A percentile compares a stretch with the other conserved stretches of the same genome.
phyloP scores from a whole-genome alignment of 2,888 invertebrate species.

The Bruchidius siliquastri region DNA sequence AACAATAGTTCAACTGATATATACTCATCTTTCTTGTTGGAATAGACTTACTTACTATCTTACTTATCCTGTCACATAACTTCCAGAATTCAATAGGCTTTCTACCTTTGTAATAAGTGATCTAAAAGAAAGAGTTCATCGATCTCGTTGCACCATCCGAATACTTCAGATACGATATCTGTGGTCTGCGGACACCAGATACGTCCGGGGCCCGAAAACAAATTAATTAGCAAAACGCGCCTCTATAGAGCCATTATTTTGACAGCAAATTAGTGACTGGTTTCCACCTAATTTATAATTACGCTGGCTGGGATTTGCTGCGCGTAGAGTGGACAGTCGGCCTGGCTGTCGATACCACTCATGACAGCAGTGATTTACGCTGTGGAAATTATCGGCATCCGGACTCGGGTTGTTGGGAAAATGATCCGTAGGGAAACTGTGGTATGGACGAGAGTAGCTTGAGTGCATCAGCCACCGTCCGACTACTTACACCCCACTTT shows the following conservation, averaged over 20 bases:
- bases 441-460: constrained; percentile 9
- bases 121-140: too few relatives aligned
- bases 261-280: constrained; percentile 47
- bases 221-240: constrained; percentile 22
- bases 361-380: constrained; percentile 41
- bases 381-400: constrained; percentile 28
- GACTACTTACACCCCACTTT: constrained; percentile 39
- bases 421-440: constrained; percentile 11
- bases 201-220: constrained; percentile 14
- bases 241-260: constrained; percentile 40
- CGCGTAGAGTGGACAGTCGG: constrained; percentile 8
- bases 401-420: constrained; percentile 17
- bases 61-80: too few relatives aligned
- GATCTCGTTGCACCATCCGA: background rate
- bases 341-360: background rate
- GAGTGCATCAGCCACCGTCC: constrained; percentile 33
- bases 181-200: too few relatives aligned
- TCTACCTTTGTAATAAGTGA: too few relatives aligned
- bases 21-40: too few relatives aligned
- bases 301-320: constrained; percentile 24
- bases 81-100: too few relatives aligned
- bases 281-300: constrained; percentile 46
- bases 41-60: too few relatives aligned
- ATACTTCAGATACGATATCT: background rate
- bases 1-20: too few relatives aligned